These are phyloP conservation scores for Psix sp. DNA, from an alignment of 1,140 invertebrate species.

Conservation along the genomic window DNA sequence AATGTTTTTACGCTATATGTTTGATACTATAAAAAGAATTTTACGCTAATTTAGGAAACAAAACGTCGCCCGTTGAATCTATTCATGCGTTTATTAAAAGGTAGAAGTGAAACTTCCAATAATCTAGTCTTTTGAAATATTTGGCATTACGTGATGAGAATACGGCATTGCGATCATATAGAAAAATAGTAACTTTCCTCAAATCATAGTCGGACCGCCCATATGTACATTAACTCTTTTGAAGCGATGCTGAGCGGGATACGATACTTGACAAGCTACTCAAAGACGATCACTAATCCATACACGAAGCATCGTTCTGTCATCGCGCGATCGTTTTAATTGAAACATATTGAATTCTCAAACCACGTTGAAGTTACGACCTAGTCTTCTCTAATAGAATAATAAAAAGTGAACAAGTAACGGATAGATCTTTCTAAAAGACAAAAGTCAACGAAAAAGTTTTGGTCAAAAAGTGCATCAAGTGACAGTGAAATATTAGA, in stretches of 20 bases:
- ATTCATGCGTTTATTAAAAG: slow-evolving; percentile 12
- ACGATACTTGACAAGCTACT: slow-evolving; percentile 1
- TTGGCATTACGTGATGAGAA: slow-evolving; percentile 36
- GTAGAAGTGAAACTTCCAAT: slow-evolving; percentile 60
- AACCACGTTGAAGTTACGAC: neutral
- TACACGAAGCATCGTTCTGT: slow-evolving; percentile 8
- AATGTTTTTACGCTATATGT: slow-evolving; percentile 17
- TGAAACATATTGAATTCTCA: neutral
- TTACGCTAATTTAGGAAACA: slow-evolving; percentile 26
- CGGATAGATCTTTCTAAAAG: too few relatives aligned
- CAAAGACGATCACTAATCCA: slow-evolving; percentile 13
- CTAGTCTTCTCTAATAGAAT: too few relatives aligned
- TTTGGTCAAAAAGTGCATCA: too few relatives aligned
- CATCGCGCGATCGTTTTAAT: neutral
- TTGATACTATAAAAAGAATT: slow-evolving; percentile 23
- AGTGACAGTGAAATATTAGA: too few relatives aligned
- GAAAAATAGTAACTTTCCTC: slow-evolving; percentile 34
- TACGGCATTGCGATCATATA: slow-evolving; percentile 4
- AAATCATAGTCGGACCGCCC: slow-evolving; percentile 15
- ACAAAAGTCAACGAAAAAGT: too few relatives aligned
- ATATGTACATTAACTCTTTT: slow-evolving; percentile 12
- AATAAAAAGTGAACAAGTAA: too few relatives aligned
- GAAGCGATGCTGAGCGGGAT: slow-evolving; percentile 25
- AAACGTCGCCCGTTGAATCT: slow-evolving; percentile 12
- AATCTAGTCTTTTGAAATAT: slow-evolving; percentile 43